phyloP scores from a whole-genome alignment of 2,797 vertebrate species.

The Enteromius argenteus region DNA sequence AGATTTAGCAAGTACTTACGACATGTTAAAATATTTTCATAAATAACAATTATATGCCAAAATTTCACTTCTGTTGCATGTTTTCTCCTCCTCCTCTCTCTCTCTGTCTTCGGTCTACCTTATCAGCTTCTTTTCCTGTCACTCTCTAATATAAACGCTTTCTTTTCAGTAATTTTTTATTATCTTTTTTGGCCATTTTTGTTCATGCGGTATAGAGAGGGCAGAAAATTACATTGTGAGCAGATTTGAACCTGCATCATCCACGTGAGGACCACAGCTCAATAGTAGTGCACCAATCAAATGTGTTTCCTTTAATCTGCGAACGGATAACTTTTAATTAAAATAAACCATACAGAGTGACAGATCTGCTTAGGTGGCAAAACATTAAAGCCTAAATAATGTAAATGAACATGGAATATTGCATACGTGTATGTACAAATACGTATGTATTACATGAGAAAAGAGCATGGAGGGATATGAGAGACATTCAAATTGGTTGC shows the following conservation, averaged over 20 bases:
- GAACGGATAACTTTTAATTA: not conserved
- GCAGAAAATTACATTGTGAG: not conserved
- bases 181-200: not conserved
- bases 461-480: not conserved
- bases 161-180: not conserved
- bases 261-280: not conserved
- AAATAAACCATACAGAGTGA: not conserved
- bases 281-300: too few relatives aligned
- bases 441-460: not conserved
- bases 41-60: conserved; percentile 50
- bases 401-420: not conserved
- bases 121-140: not conserved
- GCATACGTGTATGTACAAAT: not conserved
- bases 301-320: not conserved
- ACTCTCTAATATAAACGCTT: not conserved
- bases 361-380: not conserved
- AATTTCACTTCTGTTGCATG: conserved; percentile 22
- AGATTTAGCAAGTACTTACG: conserved; percentile 50
- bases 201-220: not conserved
- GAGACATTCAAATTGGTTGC: not conserved
- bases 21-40: conserved; percentile 51
- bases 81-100: conserved; percentile 14
- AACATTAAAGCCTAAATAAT: not conserved
- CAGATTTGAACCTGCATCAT: not conserved
- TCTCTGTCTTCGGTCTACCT: not conserved